Conservation (phyloP, 2,113 vertebrate genomes). For the Lagopus leucura region DNA sequence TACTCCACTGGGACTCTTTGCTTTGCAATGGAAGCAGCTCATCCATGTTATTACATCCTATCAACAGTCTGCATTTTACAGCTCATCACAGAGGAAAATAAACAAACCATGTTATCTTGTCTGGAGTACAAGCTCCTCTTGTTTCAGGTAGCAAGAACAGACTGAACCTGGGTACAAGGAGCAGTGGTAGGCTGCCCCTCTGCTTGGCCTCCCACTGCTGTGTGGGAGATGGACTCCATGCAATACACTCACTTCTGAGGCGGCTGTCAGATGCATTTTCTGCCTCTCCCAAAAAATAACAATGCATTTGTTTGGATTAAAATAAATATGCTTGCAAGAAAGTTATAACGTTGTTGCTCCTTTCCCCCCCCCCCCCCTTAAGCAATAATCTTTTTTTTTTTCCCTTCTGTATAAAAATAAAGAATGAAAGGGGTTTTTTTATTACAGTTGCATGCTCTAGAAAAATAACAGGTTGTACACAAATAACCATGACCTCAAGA, state of each 20-base stretch:
- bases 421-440: not conserved
- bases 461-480: not conserved
- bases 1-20: not conserved
- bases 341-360: not conserved
- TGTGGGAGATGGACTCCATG: not conserved
- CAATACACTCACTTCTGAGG: not conserved
- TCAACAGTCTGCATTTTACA: not conserved
- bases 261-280: not conserved
- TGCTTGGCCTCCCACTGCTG: not conserved
- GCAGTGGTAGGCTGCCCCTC: not conserved
- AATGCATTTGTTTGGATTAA: not conserved
- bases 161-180: not conserved
- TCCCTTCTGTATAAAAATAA: not conserved
- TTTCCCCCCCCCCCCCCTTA: not conserved
- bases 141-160: not conserved
- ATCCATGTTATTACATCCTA: not conserved
- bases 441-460: not conserved
- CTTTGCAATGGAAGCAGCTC: not conserved
- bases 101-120: not conserved
- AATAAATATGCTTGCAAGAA: not conserved
- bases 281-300: not conserved
- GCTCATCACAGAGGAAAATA: not conserved
- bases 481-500: conserved; percentile 3
- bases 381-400: not conserved
- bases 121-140: not conserved